phyloP scores from a whole-genome alignment of 2,797 vertebrate genomes.

The Pampus argenteus region DNA sequence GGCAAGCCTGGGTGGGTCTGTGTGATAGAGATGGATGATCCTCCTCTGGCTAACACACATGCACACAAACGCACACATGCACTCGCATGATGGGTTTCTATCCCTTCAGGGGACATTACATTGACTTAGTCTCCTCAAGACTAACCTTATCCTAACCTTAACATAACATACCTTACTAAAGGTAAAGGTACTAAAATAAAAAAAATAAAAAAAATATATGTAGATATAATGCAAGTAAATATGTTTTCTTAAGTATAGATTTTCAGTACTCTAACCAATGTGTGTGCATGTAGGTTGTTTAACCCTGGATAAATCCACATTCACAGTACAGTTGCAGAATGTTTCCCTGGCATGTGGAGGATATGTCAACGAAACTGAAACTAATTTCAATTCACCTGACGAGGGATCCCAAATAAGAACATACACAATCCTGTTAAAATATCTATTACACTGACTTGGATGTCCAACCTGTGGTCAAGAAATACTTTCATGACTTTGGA shows the following conservation, averaged over 20 bases:
- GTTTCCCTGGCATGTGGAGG: slow-evolving; percentile 30
- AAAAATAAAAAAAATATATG: too few species aligned
- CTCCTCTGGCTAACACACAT: slow-evolving; percentile 57
- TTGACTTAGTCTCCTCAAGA: too few species aligned
- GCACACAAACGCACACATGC: too few species aligned
- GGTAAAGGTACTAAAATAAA: too few species aligned
- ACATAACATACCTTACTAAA: too few species aligned
- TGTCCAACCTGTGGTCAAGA: slow-evolving; percentile 33
- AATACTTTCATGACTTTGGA: slow-evolving; percentile 44
- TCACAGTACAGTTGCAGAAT: slow-evolving; percentile 11
- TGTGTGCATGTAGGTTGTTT: neutral
- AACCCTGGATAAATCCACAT: neutral
- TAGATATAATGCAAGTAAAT: too few species aligned
- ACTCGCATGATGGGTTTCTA: too few species aligned
- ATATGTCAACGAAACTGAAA: slow-evolving; percentile 28
- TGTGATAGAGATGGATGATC: slow-evolving; percentile 81
- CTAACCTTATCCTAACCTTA: too few species aligned
- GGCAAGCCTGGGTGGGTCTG: slow-evolving; percentile 69
- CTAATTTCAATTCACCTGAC: slow-evolving; percentile 60
- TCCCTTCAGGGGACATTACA: too few species aligned
- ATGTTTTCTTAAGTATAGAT: too few species aligned
- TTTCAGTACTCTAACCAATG: too few species aligned
- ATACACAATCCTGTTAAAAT: slow-evolving; percentile 46
- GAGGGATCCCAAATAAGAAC: slow-evolving; percentile 46
- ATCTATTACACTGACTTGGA: slow-evolving; percentile 24